These are phyloP conservation scores for Cryptus viduatorius DNA, from an alignment of 2,888 invertebrate species.

Conservation along the genomic window DNA sequence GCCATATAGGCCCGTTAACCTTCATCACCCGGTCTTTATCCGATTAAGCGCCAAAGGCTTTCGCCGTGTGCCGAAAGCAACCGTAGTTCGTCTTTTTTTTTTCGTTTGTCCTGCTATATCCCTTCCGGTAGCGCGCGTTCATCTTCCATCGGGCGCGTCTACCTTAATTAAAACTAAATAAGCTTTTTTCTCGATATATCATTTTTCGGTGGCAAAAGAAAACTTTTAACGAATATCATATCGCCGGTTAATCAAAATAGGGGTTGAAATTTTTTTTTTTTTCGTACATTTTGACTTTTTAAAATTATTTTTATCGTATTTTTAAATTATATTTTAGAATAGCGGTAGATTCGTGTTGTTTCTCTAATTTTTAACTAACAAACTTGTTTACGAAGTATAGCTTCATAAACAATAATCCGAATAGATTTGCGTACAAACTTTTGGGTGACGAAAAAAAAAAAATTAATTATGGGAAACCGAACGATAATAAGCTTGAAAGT, in stretches of 20 bases:
- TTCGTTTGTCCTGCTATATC: conserved; percentile 33
- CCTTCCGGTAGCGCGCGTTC: conserved; percentile 47
- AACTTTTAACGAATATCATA: neutral
- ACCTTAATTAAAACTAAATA: conserved; percentile 57
- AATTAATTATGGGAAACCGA: no score
- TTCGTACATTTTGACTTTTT: neutral
- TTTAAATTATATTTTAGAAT: neutral
- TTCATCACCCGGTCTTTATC: conserved; percentile 43
- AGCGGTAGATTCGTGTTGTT: no score
- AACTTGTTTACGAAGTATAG: no score
- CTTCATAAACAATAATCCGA: no score
- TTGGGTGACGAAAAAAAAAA: no score
- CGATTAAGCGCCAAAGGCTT: conserved; percentile 57
- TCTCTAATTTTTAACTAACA: no score
- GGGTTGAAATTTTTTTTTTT: neutral
- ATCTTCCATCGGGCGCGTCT: conserved; percentile 17
- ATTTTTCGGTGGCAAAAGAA: neutral
- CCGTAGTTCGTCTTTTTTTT: neutral
- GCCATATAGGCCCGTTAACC: conserved; percentile 38
- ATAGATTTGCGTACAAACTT: no score
- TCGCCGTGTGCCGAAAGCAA: conserved; percentile 38
- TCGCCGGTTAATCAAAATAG: neutral
- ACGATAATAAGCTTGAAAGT: no score
- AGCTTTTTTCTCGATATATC: conserved; percentile 10
- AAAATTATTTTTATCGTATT: neutral